Evolutionary conservation across 2,113 vertebrate genomes (phyloP).

Genomic region (Eptesicus fuscus): DNA sequence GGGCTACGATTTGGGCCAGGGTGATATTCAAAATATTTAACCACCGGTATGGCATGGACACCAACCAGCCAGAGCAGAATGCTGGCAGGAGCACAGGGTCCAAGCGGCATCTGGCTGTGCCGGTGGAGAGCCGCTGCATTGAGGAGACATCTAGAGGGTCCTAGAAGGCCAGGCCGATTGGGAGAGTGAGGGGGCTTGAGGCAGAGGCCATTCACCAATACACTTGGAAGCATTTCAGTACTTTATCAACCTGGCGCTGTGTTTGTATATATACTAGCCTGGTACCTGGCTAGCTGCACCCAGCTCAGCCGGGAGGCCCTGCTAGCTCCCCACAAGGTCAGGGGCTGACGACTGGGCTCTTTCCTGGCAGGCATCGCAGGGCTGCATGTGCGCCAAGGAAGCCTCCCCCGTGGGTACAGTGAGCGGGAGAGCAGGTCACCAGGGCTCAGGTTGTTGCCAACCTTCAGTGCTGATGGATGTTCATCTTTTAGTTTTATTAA

Average conservation of each 20-base stretch:
- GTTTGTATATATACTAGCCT: background rate
- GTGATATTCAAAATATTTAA: conserved; percentile 64
- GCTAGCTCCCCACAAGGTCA: conserved; percentile 13
- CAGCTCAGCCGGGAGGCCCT: background rate
- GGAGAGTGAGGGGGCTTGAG: background rate
- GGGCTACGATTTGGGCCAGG: background rate
- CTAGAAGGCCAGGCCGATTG: background rate
- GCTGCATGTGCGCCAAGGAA: background rate
- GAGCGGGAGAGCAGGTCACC: conserved; percentile 7
- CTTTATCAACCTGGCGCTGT: background rate
- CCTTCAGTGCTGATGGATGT: conserved; percentile 41
- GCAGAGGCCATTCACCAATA: background rate
- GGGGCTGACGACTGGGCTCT: background rate
- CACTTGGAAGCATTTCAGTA: background rate
- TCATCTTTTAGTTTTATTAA: conserved; percentile 76
- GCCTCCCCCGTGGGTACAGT: background rate
- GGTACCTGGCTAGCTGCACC: background rate
- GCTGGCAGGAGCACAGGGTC: background rate
- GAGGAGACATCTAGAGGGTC: background rate
- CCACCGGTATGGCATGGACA: conserved; percentile 14
- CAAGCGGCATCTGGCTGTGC: background rate
- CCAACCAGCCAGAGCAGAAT: background rate
- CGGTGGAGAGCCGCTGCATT: background rate
- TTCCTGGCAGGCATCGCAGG: conserved; percentile 28
- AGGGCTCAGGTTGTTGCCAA: conserved; percentile 35